A percentile compares a stretch with the other conserved stretches of the same genome.
Conservation (phyloP, 2,113 vertebrate species). For the Trematocara variabile region DNA sequence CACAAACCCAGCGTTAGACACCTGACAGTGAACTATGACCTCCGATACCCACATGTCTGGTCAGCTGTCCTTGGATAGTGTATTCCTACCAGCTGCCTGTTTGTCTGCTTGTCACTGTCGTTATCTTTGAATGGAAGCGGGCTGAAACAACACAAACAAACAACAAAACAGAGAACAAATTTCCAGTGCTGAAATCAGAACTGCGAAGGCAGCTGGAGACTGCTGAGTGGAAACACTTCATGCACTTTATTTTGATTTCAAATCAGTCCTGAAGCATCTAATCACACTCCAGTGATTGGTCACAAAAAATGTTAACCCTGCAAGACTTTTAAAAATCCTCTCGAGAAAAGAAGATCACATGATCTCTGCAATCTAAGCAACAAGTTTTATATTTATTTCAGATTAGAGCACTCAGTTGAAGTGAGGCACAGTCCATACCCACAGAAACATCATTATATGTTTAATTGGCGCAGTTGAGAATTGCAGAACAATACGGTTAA, state of each 20-base stretch:
- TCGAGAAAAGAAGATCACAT: background rate
- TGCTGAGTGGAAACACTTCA: background rate
- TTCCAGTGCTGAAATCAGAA: background rate
- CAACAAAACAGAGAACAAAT: background rate
- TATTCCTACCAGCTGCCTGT: background rate
- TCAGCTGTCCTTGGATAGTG: background rate
- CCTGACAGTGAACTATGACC: slow-evolving; percentile 16
- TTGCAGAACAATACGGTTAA: background rate
- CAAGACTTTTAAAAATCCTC: background rate
- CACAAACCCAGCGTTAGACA: background rate
- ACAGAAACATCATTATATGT: background rate
- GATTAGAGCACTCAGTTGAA: background rate
- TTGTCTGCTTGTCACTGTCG: background rate
- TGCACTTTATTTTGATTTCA: background rate
- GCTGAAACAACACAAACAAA: background rate
- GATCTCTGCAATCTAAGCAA: background rate
- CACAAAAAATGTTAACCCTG: background rate
- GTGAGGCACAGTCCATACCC: background rate
- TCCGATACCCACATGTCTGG: background rate
- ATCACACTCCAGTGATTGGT: background rate
- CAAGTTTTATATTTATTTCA: background rate
- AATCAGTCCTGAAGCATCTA: background rate
- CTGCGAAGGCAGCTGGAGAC: background rate
- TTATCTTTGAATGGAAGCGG: background rate
- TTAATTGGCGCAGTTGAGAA: background rate